Base-by-base conservation (phyloP, 2,888 invertebrate species). In the Brachypterus glaber region DNA sequence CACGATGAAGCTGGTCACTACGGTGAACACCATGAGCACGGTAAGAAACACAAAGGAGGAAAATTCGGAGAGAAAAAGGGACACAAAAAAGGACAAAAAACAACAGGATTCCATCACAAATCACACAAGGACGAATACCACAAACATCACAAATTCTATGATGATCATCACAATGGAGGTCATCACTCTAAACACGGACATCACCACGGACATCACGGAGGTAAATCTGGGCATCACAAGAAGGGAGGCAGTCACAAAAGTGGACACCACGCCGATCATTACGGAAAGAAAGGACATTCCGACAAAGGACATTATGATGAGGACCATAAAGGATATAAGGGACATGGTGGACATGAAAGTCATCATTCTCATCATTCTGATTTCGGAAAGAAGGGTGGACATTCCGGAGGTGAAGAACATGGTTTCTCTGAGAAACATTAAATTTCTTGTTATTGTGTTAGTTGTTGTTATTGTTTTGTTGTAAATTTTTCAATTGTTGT, bases 131-230 rank as follows among this genome's bases (percentile, higher is more conserved):
- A 87, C 55, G 87, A 87, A 58, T 86, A 80, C 58, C 79, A 83
- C 53, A 86, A 86, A 61, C 81, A 84, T 56, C 84, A 85, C 61
- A 85, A 86, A 62, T 87, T 87, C 70, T 87, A 86, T 64, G 86
- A 87, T 57, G 85, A 87, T 59, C 79, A 79, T 62, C 82, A 86
- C 62, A 83, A 86, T 57, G 82, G 81, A 2, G 86, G 86, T 1
- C 78, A 85, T 55, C 84, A 86, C 58, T 76, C 78, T 62, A 86
- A 86, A 55, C 80, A 81, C 53, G 86, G 84, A n/a, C 77, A 82
- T 59, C 79, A 81, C 65, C 79, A 85, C 54, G 80, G 80, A 18
- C 79, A 85, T 56, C 84, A 86, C 56, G 79, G 77, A 45, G 77
- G 76, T 61, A 81, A 86, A 51, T 78, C 76, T 43, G 84, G 82